Evolutionary conservation across 2,888 invertebrate genomes (phyloP).

Genomic region (Rhogogaster chlorosoma): DNA sequence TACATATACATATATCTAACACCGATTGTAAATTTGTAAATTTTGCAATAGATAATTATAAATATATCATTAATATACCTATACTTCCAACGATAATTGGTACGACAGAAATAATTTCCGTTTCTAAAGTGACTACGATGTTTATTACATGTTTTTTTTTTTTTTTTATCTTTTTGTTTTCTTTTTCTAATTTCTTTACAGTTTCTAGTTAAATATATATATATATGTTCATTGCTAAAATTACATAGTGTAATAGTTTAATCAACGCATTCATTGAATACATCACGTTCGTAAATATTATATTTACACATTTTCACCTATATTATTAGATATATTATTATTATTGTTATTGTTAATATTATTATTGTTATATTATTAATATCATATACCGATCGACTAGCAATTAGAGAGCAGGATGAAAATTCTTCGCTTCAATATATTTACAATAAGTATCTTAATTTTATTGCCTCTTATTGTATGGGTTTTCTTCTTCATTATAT

Average conservation of each 20-base stretch:
- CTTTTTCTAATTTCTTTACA: not conserved
- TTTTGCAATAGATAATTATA: conserved; percentile 35
- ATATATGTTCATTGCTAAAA: conserved; percentile 31
- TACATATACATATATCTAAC: not conserved
- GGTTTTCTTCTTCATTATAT: conserved; percentile 2
- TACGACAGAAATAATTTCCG: conserved; percentile 43
- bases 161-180: not conserved
- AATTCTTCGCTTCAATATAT: conserved; percentile 34
- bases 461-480: conserved; percentile 49
- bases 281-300: conserved; percentile 46
- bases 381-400: conserved; percentile 12
- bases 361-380: conserved; percentile 31
- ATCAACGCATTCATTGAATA: conserved; percentile 12
- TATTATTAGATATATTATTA: not conserved
- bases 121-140: conserved; percentile 19
- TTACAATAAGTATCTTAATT: conserved; percentile 33
- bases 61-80: conserved; percentile 1
- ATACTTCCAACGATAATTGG: conserved; percentile 32
- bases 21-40: conserved; percentile 41
- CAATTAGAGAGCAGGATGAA: conserved; percentile 26
- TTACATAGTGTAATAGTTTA: conserved; percentile 4
- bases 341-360: conserved; percentile 30
- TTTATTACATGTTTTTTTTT: not conserved
- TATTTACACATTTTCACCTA: conserved; percentile 49
- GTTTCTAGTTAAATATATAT: conserved; percentile 26